Conservation (phyloP, 2,113 vertebrate species). For the Coryphaenoides rupestris region DNA sequence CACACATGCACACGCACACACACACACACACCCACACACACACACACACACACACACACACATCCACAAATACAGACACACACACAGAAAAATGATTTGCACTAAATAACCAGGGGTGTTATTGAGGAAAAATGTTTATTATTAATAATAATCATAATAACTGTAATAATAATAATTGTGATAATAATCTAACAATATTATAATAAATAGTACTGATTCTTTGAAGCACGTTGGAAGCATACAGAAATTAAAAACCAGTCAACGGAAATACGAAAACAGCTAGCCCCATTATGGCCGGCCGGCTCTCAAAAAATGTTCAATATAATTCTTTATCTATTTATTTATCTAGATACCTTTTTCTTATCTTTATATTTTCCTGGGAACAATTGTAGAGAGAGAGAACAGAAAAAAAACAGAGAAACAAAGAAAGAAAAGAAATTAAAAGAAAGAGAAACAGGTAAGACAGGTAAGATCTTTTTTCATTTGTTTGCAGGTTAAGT, state of each 20-base stretch:
- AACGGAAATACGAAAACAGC: constrained; percentile 44
- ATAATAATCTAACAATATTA: constrained; percentile 68
- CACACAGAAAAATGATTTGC: not conserved
- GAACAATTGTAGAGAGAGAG: constrained; percentile 51
- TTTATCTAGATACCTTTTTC: constrained; percentile 32
- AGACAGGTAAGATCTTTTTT: constrained; percentile 29
- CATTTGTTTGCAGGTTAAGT: constrained; percentile 55
- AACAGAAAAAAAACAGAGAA: constrained; percentile 38
- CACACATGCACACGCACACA: constrained; percentile 2
- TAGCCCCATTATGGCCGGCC: constrained; percentile 46
- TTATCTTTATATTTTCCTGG: constrained; percentile 47
- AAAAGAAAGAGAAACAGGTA: constrained; percentile 33
- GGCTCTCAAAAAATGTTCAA: constrained; percentile 53
- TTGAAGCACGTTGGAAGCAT: constrained; percentile 70
- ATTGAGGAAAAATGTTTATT: constrained; percentile 76
- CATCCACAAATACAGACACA: not conserved
- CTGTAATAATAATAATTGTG: constrained; percentile 58
- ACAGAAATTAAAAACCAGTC: constrained; percentile 53
- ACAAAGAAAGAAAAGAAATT: constrained; percentile 32
- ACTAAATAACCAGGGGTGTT: constrained; percentile 28
- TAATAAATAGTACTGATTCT: constrained; percentile 75
- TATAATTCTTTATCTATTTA: constrained; percentile 46
- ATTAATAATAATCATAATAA: constrained; percentile 71
- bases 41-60: constrained; percentile 4
- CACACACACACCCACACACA: constrained; percentile 7